Base-by-base conservation (phyloP, 2,797 vertebrate species). In the Sebastes oblongus region DNA sequence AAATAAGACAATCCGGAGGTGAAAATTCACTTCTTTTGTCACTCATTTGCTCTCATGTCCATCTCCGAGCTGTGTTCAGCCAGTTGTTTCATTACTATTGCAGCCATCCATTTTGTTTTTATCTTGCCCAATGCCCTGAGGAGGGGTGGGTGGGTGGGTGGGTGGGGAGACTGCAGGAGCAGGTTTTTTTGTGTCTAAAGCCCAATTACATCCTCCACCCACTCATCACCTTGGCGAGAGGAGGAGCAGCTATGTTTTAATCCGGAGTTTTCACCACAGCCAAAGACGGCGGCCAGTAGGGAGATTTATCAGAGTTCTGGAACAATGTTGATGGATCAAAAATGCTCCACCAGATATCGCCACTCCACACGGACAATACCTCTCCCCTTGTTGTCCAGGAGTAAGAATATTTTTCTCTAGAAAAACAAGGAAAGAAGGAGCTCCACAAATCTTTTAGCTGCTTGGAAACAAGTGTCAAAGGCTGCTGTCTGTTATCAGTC, bases 171-270 rank as follows among this genome's bases (percentile, higher is more conserved):
- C 76, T 67, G 77, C 58, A 32, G 14, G 61, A 73, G 56, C 0
- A 39, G 2, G 34, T 42, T 60, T 60, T 50, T 39, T 79, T 16
- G 16, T 34, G 54, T 83, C 67, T 71, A 64, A 80, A 86, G 83
- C 65, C 67, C 81, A 83, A 77, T 84, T 88, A 78, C 73, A 85
- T 24, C 66, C 72, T 82, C 60, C 36, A 68, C 84, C 82, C 81
- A 91, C 84, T 86, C 83, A 88, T 90, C 86, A 83, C 84, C 54
- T 85, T 72, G 58, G 62, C 4, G 27, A 70, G 82, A 55, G 27
- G 93, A 94, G 86, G 91, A 91, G 93, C 88, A 95, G 95, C 89
- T 91, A 94, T 93, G 94, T 96, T 96, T 96, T 96, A 96, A 96
- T 96, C 95, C 93, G 81, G 92, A 93, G 93, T 95, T 83, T 95